A percentile compares a stretch with the other conserved stretches of the same genome.
Conservation (phyloP, 2,113 vertebrate genomes). For the Silurus meridionalis region DNA sequence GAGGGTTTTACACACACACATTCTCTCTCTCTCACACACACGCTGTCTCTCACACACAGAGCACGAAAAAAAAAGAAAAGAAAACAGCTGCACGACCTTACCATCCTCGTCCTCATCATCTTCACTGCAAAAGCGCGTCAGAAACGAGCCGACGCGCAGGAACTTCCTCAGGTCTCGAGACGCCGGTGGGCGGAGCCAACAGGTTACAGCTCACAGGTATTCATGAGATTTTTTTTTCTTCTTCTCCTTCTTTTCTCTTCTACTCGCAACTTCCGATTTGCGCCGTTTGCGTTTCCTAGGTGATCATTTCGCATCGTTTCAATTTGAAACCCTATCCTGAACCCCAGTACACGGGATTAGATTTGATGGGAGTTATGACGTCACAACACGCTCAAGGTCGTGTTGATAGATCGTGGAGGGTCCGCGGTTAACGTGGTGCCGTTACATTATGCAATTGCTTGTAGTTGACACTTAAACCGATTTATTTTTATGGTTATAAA, state of each 20-base stretch:
- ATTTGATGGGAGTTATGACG: too few species aligned
- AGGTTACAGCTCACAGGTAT: constrained; percentile 73
- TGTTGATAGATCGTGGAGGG: too few species aligned
- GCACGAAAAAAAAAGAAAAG: too few species aligned
- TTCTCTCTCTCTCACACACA: background rate
- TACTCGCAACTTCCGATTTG: background rate
- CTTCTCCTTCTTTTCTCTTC: background rate
- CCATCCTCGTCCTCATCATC: background rate
- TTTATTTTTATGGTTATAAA: too few species aligned
- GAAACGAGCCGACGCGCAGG: background rate
- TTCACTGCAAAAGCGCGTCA: background rate
- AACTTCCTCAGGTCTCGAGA: constrained; percentile 60
- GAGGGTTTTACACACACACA: background rate
- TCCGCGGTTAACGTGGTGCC: too few species aligned
- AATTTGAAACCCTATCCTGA: background rate
- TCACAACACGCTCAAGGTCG: too few species aligned
- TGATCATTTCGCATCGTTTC: background rate
- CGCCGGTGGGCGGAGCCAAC: constrained; percentile 77
- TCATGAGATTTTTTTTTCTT: background rate
- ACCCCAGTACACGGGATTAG: too few species aligned
- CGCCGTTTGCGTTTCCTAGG: too few species aligned
- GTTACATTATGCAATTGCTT: too few species aligned
- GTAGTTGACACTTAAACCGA: too few species aligned
- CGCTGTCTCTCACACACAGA: background rate
- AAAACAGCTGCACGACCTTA: background rate